Evolutionary conservation across 2,888 invertebrate species (phyloP), one percentile per base, ranked within the genome.

Genomic region (Apomyelois bistriatella): DNA sequence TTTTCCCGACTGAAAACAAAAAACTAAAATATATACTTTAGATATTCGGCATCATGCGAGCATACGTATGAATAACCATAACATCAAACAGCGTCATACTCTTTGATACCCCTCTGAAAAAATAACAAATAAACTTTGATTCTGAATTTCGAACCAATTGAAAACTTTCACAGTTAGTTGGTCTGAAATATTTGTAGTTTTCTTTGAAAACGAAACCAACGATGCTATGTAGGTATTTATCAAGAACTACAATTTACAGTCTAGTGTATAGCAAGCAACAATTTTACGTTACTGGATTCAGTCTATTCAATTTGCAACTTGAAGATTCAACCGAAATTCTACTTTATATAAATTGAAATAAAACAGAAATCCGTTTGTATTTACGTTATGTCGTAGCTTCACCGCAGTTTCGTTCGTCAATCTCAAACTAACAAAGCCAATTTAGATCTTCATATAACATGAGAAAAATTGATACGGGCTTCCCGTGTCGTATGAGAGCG

Each of bases 401-500:
- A 46, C 46, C 48, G 12, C 38, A 48, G 38, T 32, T 40, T 41
- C 16, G 15, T 49, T 40, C 28, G 49, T 48, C 48, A 49, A 49
- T 15, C 48, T 41, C 43, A 37, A 36, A 41, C 28, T 51, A 50
- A 43, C 38, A 52, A 52, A 53, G 48, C 35, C 32, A 43, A 48
- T 52, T 48, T 22, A 37, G 22, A 48, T 49, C 53, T 56, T 56
- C 54, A 55, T 52, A 49, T 56, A 56, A 58, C 53, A 58, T 51
- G 50, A 54, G 56, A 55, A 58, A 62, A 61, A 65, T 62, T 61
- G 60, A 65, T 61, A 63, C 58, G 54, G 56, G 58, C 56, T 59
- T 63, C 60, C 22, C 51, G 53, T 53, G 30, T 37, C 13, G 28
- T 37, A 32, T 36, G 47, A 48, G 16, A 46, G 57, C 53, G 58